These are phyloP conservation scores for Micropterix aruncella DNA, from an alignment of 2,888 invertebrate species.

Conservation along the genomic window DNA sequence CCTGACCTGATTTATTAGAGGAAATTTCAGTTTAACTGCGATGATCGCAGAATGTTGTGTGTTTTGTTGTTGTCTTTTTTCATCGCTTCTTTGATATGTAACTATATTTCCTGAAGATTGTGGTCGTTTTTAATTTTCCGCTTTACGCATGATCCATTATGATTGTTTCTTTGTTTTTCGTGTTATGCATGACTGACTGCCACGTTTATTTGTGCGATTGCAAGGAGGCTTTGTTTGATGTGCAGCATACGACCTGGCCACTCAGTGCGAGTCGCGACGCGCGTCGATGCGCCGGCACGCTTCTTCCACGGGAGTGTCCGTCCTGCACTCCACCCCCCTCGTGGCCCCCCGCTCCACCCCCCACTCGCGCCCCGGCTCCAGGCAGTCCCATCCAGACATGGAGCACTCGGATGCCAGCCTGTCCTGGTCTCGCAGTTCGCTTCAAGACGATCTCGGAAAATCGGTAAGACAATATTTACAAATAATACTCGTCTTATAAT, in stretches of 20 bases:
- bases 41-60: too few relatives aligned
- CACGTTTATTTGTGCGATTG: neutral
- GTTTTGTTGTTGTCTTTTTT: too few relatives aligned
- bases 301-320: slow-evolving; percentile 43
- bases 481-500: too few relatives aligned
- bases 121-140: too few relatives aligned
- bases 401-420: slow-evolving; percentile 23
- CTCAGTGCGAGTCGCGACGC: slow-evolving; percentile 61
- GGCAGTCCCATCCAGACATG: neutral
- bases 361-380: slow-evolving; percentile 39
- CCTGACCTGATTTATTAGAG: too few relatives aligned
- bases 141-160: too few relatives aligned
- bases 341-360: slow-evolving; percentile 52
- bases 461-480: too few relatives aligned
- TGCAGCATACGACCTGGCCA: slow-evolving; percentile 69
- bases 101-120: too few relatives aligned
- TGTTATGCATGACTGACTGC: slow-evolving; percentile 4
- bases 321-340: slow-evolving; percentile 22
- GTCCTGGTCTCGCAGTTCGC: slow-evolving; percentile 48
- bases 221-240: slow-evolving; percentile 6
- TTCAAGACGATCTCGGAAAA: slow-evolving; percentile 55
- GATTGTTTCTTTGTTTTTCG: slow-evolving; percentile 9
- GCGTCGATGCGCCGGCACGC: slow-evolving; percentile 55
- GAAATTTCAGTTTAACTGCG: too few relatives aligned
- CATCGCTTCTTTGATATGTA: too few relatives aligned